Base-by-base conservation (phyloP, 2,888 invertebrate genomes). In the Cyrtodaria siliqua region DNA sequence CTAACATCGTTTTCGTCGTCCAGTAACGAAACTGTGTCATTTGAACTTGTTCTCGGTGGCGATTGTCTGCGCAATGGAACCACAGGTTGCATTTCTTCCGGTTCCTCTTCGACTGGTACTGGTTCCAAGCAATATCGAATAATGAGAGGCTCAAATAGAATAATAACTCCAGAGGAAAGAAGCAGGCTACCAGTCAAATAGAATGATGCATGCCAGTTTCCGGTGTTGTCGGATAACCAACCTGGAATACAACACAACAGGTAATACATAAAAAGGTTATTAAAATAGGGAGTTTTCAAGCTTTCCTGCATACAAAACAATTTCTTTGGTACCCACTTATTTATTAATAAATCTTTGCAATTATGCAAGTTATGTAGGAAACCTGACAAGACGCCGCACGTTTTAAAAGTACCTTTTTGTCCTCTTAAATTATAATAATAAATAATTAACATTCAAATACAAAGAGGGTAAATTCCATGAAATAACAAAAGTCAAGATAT, bases 171-270 rank as follows among this genome's bases (percentile, higher is more conserved):
- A 2, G 71, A 57, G 12, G 60, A 8, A 2, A 79, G 49, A n/a
- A 79, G 52, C n/a, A 75, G 44, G 20, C 55, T 60, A 9, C 74
- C 79, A 14, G 71, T 75, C n/a, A 79, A 24, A n/a, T 57, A 53
- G 59, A 79, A 79, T 20, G 79, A 79, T 23, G 75, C 71, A n/a
- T 68, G 40, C 79, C 79, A 79, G 49, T 64, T 72, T n/a, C 79
- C 79, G 9, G 75, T 71, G 3, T 27, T 55, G 44, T 79, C 79
- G 27, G 61, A 38, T 20, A 79, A 26, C 72, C 75, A 72, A 6
- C 75, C 79, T 79, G 61, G 38, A 68, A 57, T 14, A 40, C 2
- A 44, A 44, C 6, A 44, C 33, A n/a, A n/a, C n/a, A n/a, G 33
- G 33, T 8, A 8, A 33, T 33, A 33, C 12, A 33, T 33, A 33